Conservation (phyloP, 2,888 invertebrate species). For the Agonopterix arenella region DNA sequence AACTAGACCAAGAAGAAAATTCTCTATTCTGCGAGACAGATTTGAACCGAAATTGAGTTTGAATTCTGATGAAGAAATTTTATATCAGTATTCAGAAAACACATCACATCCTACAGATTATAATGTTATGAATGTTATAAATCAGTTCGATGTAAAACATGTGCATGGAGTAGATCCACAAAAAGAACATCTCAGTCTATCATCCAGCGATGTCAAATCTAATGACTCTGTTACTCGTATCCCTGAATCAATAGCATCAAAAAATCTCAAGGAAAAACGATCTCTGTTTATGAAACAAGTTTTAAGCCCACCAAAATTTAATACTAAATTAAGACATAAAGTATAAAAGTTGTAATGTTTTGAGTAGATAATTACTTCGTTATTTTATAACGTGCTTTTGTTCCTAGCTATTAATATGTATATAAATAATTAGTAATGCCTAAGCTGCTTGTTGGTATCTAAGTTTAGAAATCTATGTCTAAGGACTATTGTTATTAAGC, state of each 20-base stretch:
- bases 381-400: conserved; percentile 12
- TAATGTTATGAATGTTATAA: conserved; percentile 39
- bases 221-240: conserved; percentile 2
- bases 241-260: conserved; percentile 22
- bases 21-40: conserved; percentile 75
- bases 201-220: background rate
- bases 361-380: background rate
- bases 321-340: conserved; percentile 61
- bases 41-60: conserved; percentile 70
- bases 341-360: conserved; percentile 20
- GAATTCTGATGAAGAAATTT: conserved; percentile 64
- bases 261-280: conserved; percentile 68
- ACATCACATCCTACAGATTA: conserved; percentile 33
- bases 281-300: conserved; percentile 77
- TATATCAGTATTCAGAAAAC: conserved; percentile 56
- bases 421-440: too few species aligned
- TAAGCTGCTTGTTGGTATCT: too few species aligned
- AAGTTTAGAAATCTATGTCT: too few species aligned
- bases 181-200: conserved; percentile 19
- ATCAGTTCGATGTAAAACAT: conserved; percentile 31
- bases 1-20: conserved; percentile 73
- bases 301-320: conserved; percentile 75
- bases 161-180: conserved; percentile 24
- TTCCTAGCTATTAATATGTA: conserved; percentile 16
- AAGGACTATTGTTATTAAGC: too few species aligned